Evolutionary conservation across 2,888 invertebrate species (phyloP).

Genomic region (Baronia brevicornis): DNA sequence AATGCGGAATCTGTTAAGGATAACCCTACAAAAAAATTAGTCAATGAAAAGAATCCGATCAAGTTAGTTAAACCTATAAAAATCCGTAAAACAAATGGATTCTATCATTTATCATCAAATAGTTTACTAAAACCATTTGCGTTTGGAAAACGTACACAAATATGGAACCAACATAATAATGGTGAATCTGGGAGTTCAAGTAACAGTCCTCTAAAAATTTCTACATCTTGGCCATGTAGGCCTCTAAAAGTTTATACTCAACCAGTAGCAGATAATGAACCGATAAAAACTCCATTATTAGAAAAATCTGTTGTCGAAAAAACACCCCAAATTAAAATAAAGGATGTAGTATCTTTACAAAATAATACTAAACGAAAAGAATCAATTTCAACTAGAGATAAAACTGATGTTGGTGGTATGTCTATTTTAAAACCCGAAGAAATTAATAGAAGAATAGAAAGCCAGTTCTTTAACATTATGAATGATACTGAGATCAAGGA

Average conservation of each 20-base stretch:
- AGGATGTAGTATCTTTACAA: slow-evolving; percentile 8
- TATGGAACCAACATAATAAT: too few relatives aligned
- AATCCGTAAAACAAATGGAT: slow-evolving; percentile 48
- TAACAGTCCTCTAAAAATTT: too few relatives aligned
- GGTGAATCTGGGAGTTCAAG: too few relatives aligned
- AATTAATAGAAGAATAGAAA: slow-evolving; percentile 45
- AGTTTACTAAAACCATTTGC: slow-evolving; percentile 27
- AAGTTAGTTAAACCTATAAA: slow-evolving; percentile 53
- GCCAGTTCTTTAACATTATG: slow-evolving; percentile 9
- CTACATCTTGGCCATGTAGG: too few relatives aligned
- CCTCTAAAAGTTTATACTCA: too few relatives aligned
- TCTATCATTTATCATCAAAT: slow-evolving; percentile 40
- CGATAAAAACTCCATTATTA: not conserved
- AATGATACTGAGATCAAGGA: slow-evolving; percentile 1
- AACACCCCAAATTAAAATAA: slow-evolving; percentile 40
- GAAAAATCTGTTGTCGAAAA: slow-evolving; percentile 33
- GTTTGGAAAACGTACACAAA: too few relatives aligned
- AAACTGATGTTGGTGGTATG: slow-evolving; percentile 38
- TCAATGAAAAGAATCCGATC: not conserved
- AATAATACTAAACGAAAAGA: slow-evolving; percentile 1
- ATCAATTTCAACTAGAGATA: slow-evolving; percentile 12
- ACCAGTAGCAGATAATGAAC: not conserved
- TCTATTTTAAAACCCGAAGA: slow-evolving; percentile 63
- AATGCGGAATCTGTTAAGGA: slow-evolving; percentile 11
- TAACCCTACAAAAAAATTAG: slow-evolving; percentile 10